Base-by-base conservation (phyloP, 2,113 vertebrate genomes). In the Leuciscus idus region DNA sequence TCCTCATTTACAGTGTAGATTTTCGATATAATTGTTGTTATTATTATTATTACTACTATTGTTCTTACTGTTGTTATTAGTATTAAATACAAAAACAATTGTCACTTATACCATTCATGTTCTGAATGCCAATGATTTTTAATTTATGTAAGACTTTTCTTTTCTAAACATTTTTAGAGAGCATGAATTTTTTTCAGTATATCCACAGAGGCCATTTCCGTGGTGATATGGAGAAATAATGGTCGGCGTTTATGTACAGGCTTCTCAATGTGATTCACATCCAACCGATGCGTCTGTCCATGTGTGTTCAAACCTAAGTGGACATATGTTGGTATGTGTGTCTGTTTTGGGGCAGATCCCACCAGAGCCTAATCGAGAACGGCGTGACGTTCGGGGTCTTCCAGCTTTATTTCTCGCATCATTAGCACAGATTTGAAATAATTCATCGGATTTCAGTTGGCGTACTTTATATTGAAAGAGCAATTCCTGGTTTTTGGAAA, bases 41-140 rank as follows among this genome's bases (percentile, higher is more conserved):
- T 78, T 82, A 87, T 82, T 81, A 90, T 89, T 76, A 92, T 90
- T 28, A 92, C 76, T 85, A 91, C 88, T 85, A 91, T 88, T 87
- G 92, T 91, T 89, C 90, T 91, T 91, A 93, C 43, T 91, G 92
- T 93, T 78, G 72, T 86, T 91, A 80, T 87, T 88, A 86, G 77
- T 78, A 88, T 86, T 89, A 85, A 57, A 85, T 87, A 88, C 87
- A 75, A 75, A 84, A 92, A 90, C 91, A 91, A 91, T 87, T 94
- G 93, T 94, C 86, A 91, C 94, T 94, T 95, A 92, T 94, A 94
- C 91, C 89, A 92, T 90, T 93, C 88, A 82, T 89, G 85, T 92
- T 91, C 86, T 92, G 92, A 86, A 94, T 93, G 93, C 91, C 92
- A 90, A 91, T 94, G 91, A 90, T 94, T 94, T 93, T 90, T 88